These are phyloP conservation scores for Trematomus loennbergii DNA, from an alignment of 2,113 vertebrate species.

Conservation along the genomic window DNA sequence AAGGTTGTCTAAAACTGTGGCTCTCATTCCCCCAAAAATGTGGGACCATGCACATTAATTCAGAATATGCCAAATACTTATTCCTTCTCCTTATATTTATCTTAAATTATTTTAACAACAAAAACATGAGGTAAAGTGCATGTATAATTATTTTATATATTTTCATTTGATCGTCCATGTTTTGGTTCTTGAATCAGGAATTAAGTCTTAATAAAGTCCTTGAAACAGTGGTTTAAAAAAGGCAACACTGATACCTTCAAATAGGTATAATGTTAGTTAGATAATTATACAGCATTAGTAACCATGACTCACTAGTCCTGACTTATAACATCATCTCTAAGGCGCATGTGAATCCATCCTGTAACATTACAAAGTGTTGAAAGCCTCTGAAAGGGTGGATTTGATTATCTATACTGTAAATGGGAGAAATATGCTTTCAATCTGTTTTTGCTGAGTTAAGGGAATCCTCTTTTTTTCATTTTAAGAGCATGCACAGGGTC, in stretches of 20 bases:
- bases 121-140: no score
- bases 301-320: background rate
- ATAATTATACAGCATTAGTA: background rate
- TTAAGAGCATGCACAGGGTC: background rate
- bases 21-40: background rate
- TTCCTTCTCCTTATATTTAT: no score
- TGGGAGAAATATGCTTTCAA: background rate
- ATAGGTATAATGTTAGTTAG: background rate
- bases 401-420: conserved; percentile 14
- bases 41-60: background rate
- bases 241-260: background rate
- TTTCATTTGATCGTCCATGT: no score
- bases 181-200: no score
- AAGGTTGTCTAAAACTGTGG: background rate
- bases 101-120: no score
- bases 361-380: background rate
- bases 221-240: background rate
- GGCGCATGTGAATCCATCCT: background rate
- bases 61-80: no score
- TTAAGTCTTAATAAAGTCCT: no score
- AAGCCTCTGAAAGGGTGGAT: background rate
- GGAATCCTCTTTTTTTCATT: background rate
- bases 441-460: conserved; percentile 3
- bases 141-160: no score
- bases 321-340: background rate